These are phyloP conservation scores for Peucedramus taeniatus DNA, from an alignment of 2,113 vertebrate genomes.

Conservation along the genomic window DNA sequence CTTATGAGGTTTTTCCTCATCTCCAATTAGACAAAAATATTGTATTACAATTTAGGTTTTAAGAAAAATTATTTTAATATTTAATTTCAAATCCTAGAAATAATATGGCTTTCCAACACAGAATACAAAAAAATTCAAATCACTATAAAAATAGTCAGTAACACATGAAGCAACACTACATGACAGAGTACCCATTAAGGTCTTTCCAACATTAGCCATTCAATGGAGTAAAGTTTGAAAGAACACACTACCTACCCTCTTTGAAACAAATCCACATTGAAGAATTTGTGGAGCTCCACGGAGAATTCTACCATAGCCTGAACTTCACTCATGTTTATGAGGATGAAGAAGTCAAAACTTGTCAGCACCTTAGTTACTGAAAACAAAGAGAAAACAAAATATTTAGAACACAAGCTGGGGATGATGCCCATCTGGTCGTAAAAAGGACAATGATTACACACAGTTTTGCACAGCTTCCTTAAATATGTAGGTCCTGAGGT, in stretches of 20 bases:
- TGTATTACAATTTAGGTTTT: not conserved
- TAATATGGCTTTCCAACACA: not conserved
- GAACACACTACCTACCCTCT: constrained; percentile 84
- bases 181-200: not conserved
- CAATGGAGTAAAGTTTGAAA: not conserved
- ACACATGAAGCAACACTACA: not conserved
- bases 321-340: constrained; percentile 95
- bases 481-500: not conserved
- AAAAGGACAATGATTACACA: not conserved
- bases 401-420: not conserved
- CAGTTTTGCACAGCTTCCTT: not conserved
- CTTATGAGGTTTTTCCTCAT: not conserved
- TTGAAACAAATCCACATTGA: constrained; percentile 99
- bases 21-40: not conserved
- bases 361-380: constrained; percentile 76
- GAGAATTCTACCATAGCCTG: constrained; percentile 99
- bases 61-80: not conserved
- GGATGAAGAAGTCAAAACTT: constrained; percentile 73
- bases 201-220: not conserved
- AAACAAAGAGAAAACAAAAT: constrained; percentile 38
- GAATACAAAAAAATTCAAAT: not conserved
- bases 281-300: constrained; percentile 99
- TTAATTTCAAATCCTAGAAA: not conserved
- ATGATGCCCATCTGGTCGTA: not conserved
- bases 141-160: not conserved